Base-by-base conservation (phyloP, 2,113 vertebrate species). In the Nematolebias whitei region DNA sequence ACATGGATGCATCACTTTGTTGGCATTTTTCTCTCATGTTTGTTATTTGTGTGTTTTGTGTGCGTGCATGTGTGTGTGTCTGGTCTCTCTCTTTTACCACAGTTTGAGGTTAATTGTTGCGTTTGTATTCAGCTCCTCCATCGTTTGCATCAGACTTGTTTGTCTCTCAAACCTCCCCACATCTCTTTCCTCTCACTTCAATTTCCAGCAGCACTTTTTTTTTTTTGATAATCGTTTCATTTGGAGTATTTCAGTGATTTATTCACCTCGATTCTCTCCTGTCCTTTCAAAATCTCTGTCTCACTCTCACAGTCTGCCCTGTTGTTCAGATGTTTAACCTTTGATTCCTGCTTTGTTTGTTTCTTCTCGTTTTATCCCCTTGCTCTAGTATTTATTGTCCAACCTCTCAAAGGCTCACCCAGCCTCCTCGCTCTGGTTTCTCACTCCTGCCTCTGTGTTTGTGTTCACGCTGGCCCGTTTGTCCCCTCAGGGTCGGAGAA, bases 401-500 rank as follows among this genome's bases (percentile, higher is more conserved):
- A 29, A 56, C 35, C 41, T 5, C 1, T 0, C 16, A 13, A 14
- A 3, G 16, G 11, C 32, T 19, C 7, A 20, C 5, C 22, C 24
- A 9, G 9, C 32, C 32, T 35, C 9, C 5, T 35, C 9, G 2
- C 1, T n/a, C 23, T 51, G 15, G 2, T 22, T 18, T 48, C 49
- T 5, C 18, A 32, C 14, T 19, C 18, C 13, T 3, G 24, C 53
- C 16, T 0, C 40, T 5, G 8, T 41, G 51, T 32, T 63, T n/a
- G 41, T n/a, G 54, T 0, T 14, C 23, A 59, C 47, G n/a, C 12
- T 20, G 13, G 45, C 20, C 15, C 16, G 16, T 20, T 47, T 35
- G 16, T 53, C 68, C 62, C 67, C 51, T 52, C 49, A 96, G 95
- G 95, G 65, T 87, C 94, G 15, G 95, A 96, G 84, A 96, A 94